These are phyloP conservation scores for Sympetrum striolatum DNA, from an alignment of 2,888 invertebrate species.

Conservation along the genomic window DNA sequence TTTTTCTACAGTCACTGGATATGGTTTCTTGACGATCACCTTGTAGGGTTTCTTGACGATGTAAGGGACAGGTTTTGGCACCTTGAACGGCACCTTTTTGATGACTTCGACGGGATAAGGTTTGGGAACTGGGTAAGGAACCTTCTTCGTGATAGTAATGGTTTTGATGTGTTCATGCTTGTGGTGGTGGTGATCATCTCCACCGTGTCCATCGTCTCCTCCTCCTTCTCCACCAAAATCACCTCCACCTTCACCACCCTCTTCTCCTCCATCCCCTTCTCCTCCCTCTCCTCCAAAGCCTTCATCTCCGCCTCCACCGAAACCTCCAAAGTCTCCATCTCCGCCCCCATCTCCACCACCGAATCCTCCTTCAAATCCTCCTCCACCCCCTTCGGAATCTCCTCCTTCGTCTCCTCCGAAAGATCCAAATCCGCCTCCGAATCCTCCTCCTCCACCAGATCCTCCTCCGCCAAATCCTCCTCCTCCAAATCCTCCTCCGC, in stretches of 20 bases:
- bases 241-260: background rate
- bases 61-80: slow-evolving; percentile 42
- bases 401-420: background rate
- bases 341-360: background rate
- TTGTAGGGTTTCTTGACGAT: slow-evolving; percentile 50
- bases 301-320: background rate
- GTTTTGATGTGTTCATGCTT: slow-evolving; percentile 13
- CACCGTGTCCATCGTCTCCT: background rate
- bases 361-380: background rate
- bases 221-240: background rate
- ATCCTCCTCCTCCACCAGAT: too few relatives aligned
- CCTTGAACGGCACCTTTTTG: background rate
- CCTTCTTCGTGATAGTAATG: slow-evolving; percentile 14
- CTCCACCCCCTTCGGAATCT: background rate
- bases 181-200: background rate
- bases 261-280: slow-evolving; percentile 35
- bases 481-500: background rate
- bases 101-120: slow-evolving; percentile 13
- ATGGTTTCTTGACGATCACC: slow-evolving; percentile 52
- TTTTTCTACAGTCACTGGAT: slow-evolving; percentile 52
- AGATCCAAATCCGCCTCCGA: background rate
- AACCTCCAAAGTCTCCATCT: slow-evolving; percentile 46
- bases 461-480: too few relatives aligned
- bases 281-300: background rate
- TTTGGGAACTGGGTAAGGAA: background rate